Conservation (phyloP, 1,140 invertebrate species). For the Philopotamus ludificatus region DNA sequence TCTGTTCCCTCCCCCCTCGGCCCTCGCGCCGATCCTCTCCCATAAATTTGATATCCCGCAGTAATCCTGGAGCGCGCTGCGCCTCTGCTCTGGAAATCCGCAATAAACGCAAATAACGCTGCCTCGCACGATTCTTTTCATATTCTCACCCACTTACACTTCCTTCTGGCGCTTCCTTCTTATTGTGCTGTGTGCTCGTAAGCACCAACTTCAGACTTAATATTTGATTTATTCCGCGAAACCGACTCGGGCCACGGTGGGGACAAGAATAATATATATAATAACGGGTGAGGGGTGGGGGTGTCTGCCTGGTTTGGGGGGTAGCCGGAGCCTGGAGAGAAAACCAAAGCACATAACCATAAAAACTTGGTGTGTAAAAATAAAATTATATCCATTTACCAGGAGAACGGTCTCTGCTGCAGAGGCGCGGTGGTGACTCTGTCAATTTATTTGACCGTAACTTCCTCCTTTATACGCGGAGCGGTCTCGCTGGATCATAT, state of each 20-base stretch:
- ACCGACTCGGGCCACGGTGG: background rate
- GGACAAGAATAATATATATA: slow-evolving; percentile 10
- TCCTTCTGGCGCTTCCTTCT: slow-evolving; percentile 30
- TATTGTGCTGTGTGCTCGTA: slow-evolving; percentile 33
- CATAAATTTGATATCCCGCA: slow-evolving; percentile 18
- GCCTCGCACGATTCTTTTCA: slow-evolving; percentile 38
- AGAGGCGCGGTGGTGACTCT: slow-evolving; percentile 7
- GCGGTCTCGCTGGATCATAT: slow-evolving; percentile 3
- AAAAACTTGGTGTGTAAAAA: slow-evolving; percentile 37
- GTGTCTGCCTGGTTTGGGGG: background rate
- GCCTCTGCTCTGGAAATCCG: slow-evolving; percentile 26
- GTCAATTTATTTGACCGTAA: slow-evolving; percentile 30
- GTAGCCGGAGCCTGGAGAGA: background rate
- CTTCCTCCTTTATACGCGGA: slow-evolving; percentile 19
- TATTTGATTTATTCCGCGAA: slow-evolving; percentile 39
- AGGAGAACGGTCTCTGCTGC: background rate
- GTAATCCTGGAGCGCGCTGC: slow-evolving; percentile 8
- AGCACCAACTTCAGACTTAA: slow-evolving; percentile 40
- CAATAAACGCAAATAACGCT: slow-evolving; percentile 39
- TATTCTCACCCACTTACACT: slow-evolving; percentile 30
- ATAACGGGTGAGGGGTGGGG: background rate
- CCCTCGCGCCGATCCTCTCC: too few relatives aligned
- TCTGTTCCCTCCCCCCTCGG: too few relatives aligned
- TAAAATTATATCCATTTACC: slow-evolving; percentile 34
- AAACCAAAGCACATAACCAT: slow-evolving; percentile 33